Conservation (phyloP, 2,113 vertebrate genomes). For the Scophthalmus maximus region DNA sequence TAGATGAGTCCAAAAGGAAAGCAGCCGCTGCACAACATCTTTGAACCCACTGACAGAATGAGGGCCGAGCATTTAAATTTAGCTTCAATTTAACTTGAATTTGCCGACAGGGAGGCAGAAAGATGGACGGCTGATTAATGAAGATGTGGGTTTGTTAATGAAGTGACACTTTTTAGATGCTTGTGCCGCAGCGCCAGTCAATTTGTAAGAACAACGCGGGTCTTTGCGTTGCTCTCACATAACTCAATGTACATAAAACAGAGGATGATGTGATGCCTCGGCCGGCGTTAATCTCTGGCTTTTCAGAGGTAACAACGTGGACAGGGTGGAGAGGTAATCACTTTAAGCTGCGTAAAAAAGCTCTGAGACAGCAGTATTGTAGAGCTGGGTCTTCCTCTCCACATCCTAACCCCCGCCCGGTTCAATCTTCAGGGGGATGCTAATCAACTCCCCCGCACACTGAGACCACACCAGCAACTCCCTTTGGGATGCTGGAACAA, state of each 20-base stretch:
- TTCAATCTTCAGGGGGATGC: conserved; percentile 53
- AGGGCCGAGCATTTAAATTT: conserved; percentile 41
- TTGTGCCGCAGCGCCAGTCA: too few species aligned
- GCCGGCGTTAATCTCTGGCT: conserved; percentile 27
- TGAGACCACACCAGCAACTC: conserved; percentile 27
- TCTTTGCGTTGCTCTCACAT: conserved; percentile 4
- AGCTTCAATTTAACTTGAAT: conserved; percentile 15
- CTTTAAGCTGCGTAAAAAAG: conserved; percentile 62
- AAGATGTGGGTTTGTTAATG: conserved; percentile 7
- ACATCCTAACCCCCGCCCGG: conserved; percentile 28
- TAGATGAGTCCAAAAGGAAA: conserved; percentile 27
- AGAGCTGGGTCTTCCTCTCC: conserved; percentile 32
- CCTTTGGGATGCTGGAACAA: conserved; percentile 55
- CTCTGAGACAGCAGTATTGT: conserved; percentile 62
- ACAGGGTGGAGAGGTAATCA: conserved; percentile 65
- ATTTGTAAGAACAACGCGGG: background rate
- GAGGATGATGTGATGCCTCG: conserved; percentile 23
- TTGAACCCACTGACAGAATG: conserved; percentile 48
- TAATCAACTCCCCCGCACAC: conserved; percentile 56
- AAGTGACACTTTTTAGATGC: too few species aligned
- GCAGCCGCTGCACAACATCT: background rate
- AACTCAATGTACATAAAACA: conserved; percentile 32
- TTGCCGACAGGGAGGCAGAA: background rate
- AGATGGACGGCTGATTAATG: background rate
- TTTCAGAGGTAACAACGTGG: conserved; percentile 43